phyloP scores from a whole-genome alignment of 2,797 vertebrate species.

The Cercopithecus neglectus region DNA sequence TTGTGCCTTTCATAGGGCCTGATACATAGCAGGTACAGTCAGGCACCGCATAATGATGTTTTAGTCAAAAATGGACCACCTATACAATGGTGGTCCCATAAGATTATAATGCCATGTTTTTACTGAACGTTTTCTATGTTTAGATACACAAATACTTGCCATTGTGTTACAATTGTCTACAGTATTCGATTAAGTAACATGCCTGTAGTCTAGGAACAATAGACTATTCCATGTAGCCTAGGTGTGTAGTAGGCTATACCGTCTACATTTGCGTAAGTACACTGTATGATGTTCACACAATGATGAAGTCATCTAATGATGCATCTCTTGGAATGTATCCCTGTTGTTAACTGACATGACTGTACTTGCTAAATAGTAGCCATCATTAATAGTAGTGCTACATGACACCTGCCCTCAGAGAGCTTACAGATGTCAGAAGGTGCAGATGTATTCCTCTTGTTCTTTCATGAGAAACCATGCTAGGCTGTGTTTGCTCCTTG shows the following conservation, averaged over 20 bases:
- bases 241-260: background rate
- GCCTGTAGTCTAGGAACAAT: background rate
- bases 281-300: background rate
- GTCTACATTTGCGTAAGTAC: background rate
- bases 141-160: background rate
- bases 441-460: fast-evolving
- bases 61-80: background rate
- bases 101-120: background rate
- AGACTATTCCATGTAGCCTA: background rate
- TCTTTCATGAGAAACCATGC: background rate
- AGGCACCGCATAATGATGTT: background rate
- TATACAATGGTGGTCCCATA: background rate
- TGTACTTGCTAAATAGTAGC: background rate
- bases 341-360: background rate
- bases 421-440: too few species aligned
- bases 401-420: background rate
- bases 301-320: background rate
- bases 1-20: background rate
- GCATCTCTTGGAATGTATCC: background rate
- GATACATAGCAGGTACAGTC: background rate
- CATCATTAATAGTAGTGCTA: background rate
- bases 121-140: background rate
- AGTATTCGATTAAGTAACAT: background rate
- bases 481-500: too few species aligned
- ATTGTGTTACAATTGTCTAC: background rate